Base-by-base conservation (phyloP, 2,888 invertebrate genomes). In the Scaptomyza cyrtandrae region DNA sequence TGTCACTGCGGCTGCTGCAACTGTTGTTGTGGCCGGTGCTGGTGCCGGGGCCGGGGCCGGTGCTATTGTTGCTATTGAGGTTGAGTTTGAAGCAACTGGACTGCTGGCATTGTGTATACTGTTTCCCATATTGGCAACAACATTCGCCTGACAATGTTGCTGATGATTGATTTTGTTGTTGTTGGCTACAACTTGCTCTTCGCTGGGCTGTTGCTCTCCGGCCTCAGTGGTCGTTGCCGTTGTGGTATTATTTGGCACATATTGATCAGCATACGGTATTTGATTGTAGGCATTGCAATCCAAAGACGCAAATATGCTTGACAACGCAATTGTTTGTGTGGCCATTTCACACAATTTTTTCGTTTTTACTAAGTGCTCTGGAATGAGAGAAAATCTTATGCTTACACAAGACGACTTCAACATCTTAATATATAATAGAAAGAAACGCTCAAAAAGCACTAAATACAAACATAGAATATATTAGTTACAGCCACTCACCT, bases 261-360 rank as follows among this genome's bases (percentile, higher is more conserved):
- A 91, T 80, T 92, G 92, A 91, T 92, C 92, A 16, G 82, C 92
- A 72, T 89, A 92, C 60, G 92, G 92, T 71, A 92, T 90, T 65
- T 88, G 90, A 71, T 88, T 88, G 66, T 89, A 91, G 19, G 87
- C 78, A 69, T 82, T 88, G 57, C 78, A 84, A 66, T 92, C 91
- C 65, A 92, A 68, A 56, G 90, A 90, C 7, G 92, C 90, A 70
- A 92, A 90, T 58, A 92, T 90, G 69, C 89, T 92, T 35, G 92
- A 90, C 57, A 92, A 82, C 35, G 90, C 86, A 27, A 92, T 90
- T 2, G 92, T 92, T 82, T 92, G 92, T 6, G 92, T 92, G 46
- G 92, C 92, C 89, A 92, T 92, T 71, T 92, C 92, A 59, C 91
- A 92, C 16, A 92, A 82, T 50, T 91, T 90, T 71, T 92, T 91